A percentile compares a stretch with the other conserved stretches of the same genome.
These are phyloP conservation scores for Drosophila seclusa DNA, from an alignment of 2,888 invertebrate genomes.

Conservation along the genomic window DNA sequence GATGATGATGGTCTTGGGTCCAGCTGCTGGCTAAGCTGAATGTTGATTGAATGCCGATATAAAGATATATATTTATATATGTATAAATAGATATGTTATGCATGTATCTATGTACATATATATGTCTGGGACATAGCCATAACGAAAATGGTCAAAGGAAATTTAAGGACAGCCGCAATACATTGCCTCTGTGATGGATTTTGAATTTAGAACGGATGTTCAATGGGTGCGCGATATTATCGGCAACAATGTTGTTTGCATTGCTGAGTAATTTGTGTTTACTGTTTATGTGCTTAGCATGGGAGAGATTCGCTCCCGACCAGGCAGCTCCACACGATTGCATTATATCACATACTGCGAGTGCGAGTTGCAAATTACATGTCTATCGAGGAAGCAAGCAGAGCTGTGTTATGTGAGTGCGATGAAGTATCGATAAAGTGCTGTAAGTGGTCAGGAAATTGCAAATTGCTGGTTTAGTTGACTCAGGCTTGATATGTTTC, in stretches of 20 bases:
- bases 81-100: not conserved
- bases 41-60: conserved; percentile 40
- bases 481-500: conserved; percentile 26
- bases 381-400: conserved; percentile 22
- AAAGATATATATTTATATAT: not conserved
- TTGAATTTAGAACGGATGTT: conserved; percentile 33
- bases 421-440: conserved; percentile 63
- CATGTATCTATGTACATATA: not conserved
- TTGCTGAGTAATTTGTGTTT: conserved; percentile 79
- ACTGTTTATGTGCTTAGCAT: conserved; percentile 62
- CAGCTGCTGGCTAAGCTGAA: conserved; percentile 23
- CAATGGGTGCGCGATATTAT: conserved; percentile 62
- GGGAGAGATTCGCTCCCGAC: not conserved
- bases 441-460: conserved; percentile 68
- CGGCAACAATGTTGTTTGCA: conserved; percentile 74
- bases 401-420: conserved; percentile 42
- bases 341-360: conserved; percentile 15
- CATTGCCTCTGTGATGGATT: conserved; percentile 71
- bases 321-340: conserved; percentile 1
- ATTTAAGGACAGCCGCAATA: conserved; percentile 76
- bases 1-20: conserved; percentile 15
- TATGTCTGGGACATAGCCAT: conserved; percentile 37
- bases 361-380: conserved; percentile 63
- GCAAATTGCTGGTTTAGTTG: conserved; percentile 68
- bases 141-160: conserved; percentile 62